phyloP scores from a whole-genome alignment of 2,113 vertebrate species.

The Climacteris rufus region DNA sequence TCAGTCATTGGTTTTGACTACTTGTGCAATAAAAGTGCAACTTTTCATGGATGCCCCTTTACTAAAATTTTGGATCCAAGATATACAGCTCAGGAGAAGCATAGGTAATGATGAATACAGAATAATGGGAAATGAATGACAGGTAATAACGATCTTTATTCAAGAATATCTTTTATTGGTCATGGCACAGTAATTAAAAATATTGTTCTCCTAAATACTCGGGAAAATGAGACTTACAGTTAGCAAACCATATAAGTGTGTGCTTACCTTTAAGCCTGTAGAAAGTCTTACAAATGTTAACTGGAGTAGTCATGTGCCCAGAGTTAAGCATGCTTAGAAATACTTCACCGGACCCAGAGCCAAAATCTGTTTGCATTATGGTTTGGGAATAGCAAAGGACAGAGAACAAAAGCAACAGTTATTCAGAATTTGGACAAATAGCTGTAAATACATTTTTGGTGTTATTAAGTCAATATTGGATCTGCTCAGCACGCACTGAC shows the following conservation, averaged over 20 bases:
- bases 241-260: not conserved
- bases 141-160: not conserved
- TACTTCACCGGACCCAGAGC: not conserved
- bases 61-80: not conserved
- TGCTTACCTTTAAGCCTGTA: conserved; percentile 9
- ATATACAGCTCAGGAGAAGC: not conserved
- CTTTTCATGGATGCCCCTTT: not conserved
- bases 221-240: not conserved
- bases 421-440: conserved; percentile 28
- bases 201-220: not conserved
- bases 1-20: not conserved
- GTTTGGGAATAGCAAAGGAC: not conserved
- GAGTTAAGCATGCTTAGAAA: conserved; percentile 27
- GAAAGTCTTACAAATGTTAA: not conserved
- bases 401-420: conserved; percentile 14
- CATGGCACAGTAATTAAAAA: not conserved
- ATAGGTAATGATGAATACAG: not conserved
- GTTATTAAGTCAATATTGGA: conserved; percentile 1
- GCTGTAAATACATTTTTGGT: conserved; percentile 10
- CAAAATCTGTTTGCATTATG: conserved; percentile 24
- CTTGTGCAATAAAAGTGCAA: not conserved
- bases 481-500: not conserved
- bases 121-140: not conserved
- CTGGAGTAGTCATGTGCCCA: not conserved
- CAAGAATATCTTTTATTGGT: not conserved